phyloP scores from a whole-genome alignment of 2,797 vertebrate species.

The Streptopelia turtur region DNA sequence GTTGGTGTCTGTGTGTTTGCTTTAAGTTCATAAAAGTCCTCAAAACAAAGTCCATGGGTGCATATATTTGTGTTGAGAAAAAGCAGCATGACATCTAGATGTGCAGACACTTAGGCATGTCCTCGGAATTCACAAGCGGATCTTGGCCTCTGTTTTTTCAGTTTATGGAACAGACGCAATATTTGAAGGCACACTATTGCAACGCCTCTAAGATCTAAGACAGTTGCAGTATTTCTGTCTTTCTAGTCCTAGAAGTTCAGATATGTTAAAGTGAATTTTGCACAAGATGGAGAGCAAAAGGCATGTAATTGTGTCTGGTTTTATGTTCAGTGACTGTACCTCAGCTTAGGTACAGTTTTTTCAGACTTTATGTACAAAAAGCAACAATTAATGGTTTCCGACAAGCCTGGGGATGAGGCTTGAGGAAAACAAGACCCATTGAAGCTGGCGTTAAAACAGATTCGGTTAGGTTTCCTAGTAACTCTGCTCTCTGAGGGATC shows the following conservation, averaged over 20 bases:
- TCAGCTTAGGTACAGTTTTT: not conserved
- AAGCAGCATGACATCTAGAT: not conserved
- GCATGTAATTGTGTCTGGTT: not conserved
- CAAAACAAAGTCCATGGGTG: not conserved
- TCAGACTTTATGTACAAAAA: not conserved
- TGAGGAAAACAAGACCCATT: not conserved
- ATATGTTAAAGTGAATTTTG: not conserved
- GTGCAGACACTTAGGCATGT: not conserved
- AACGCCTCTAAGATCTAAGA: not conserved
- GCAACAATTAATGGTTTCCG: not conserved
- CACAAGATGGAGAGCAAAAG: not conserved
- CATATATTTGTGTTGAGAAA: not conserved
- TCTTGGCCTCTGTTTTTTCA: not conserved
- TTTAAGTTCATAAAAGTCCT: not conserved
- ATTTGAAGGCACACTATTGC: not conserved
- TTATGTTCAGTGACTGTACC: not conserved
- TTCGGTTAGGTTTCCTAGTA: slow-evolving; percentile 21
- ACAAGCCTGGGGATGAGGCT: not conserved
- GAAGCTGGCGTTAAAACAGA: not conserved
- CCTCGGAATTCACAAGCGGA: not conserved
- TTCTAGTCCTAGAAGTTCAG: not conserved
- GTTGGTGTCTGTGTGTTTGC: not conserved
- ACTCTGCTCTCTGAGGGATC: slow-evolving; percentile 58
- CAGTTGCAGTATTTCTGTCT: not conserved
- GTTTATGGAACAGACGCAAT: not conserved